Evolutionary conservation across 2,888 invertebrate genomes (phyloP), one percentile per base, ranked within the genome.

Genomic region (Hemaris fuciformis): DNA sequence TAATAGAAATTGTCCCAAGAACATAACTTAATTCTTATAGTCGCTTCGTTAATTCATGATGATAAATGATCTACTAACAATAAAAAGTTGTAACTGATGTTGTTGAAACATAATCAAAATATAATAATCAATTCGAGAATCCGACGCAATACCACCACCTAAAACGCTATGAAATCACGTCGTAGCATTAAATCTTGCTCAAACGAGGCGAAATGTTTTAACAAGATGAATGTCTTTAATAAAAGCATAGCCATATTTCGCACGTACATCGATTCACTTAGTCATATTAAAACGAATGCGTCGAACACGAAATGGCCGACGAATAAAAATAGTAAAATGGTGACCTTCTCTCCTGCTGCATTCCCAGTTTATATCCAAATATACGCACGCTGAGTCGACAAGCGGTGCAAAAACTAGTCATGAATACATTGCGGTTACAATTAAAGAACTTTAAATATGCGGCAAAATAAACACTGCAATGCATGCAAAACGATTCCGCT

Each of bases 401-500:
- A 34, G 22, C 20, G 20, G n/a, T 53, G 25, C 25, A 65, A 67
- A 62, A 66, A 67, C 57, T 58, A 61, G 8, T 1, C 27, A 38
- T 3, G 38, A n/a, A n/a, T n/a, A 38, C n/a, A 38, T n/a, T 53
- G 31, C 31, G 31, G 31, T 53, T 53, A 31, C 53, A 57, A 57
- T 41, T 41, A 57, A 22, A 57, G 38, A 57, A 18, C 53, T 23
- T 41, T 64, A 70, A 68, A 61, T 59, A 77, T 76, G 74, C 76
- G 75, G 70, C 65, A 72, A 65, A 63, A 64, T 63, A 71, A 68
- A 68, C 63, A 48, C 65, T 63, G 59, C 63, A 68, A 64, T 62
- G 65, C 65, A 73, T 69, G 71, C 71, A 76, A 74, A 62, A 64
- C 64, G 60, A 73, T 85, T 87, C 88, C 86, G 83, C 79, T 77